These are phyloP conservation scores for Campoletis sonorensis DNA, from an alignment of 1,140 invertebrate genomes.

Conservation along the genomic window DNA sequence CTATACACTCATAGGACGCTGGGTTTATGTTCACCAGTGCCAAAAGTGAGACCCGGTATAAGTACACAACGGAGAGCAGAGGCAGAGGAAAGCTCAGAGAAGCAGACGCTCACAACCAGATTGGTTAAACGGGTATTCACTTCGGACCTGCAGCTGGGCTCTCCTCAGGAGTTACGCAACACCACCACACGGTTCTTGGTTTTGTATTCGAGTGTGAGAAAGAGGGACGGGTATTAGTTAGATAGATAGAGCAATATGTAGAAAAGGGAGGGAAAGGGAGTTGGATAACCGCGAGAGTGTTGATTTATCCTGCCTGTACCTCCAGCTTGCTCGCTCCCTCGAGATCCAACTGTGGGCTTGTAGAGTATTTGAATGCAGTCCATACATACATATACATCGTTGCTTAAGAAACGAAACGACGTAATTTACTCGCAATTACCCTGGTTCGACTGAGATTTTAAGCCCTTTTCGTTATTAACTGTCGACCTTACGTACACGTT, in stretches of 20 bases:
- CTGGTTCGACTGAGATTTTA: not conserved
- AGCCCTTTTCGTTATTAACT: not conserved
- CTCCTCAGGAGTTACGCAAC: constrained; percentile 17
- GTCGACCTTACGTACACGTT: not conserved
- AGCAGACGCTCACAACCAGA: constrained; percentile 1
- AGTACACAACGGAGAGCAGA: constrained; percentile 10
- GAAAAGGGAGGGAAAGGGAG: not conserved
- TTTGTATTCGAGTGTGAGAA: not conserved
- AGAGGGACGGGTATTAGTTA: not conserved
- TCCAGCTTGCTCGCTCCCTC: constrained; percentile 21
- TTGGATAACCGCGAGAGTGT: constrained; percentile 18
- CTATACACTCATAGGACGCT: constrained; percentile 3
- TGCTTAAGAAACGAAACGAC: not conserved
- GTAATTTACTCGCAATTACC: not conserved
- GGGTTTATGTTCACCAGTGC: constrained; percentile 12
- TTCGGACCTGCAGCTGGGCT: constrained; percentile 23
- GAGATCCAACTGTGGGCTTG: not conserved
- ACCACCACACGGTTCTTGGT: not conserved
- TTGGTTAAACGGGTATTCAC: constrained; percentile 16
- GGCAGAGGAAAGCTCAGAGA: constrained; percentile 23
- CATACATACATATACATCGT: not conserved
- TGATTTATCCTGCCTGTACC: constrained; percentile 41
- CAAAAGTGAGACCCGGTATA: constrained; percentile 17
- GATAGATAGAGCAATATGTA: not conserved
- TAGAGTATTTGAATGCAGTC: not conserved